These are phyloP conservation scores for Amphiprion percula DNA, from an alignment of 2,113 vertebrate genomes.

Conservation along the genomic window DNA sequence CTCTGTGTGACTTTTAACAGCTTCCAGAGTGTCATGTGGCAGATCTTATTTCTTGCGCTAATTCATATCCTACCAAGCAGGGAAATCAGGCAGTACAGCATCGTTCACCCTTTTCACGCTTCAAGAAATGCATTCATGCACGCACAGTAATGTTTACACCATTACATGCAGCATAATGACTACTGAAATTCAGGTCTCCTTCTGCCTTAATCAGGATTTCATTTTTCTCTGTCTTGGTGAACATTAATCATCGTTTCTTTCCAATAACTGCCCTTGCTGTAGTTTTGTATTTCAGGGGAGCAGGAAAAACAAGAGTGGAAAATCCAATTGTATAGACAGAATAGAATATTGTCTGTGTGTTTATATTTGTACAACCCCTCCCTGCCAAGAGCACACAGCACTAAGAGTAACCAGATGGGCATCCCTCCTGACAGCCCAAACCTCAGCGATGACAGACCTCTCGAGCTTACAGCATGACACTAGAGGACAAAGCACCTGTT, in stretches of 20 bases:
- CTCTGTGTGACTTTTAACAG: conserved; percentile 56
- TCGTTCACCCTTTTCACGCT: conserved; percentile 20
- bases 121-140: neutral
- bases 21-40: conserved; percentile 28
- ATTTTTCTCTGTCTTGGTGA: neutral
- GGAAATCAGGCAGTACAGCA: conserved; percentile 7
- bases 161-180: neutral
- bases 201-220: too few species aligned
- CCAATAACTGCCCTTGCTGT: neutral
- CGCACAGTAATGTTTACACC: neutral
- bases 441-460: conserved; percentile 68
- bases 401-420: conserved; percentile 76
- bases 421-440: conserved; percentile 58
- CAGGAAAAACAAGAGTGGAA: neutral
- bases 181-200: too few species aligned
- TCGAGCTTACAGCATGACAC: conserved; percentile 76
- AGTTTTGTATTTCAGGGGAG: neutral
- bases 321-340: neutral
- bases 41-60: conserved; percentile 40
- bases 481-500: conserved; percentile 82
- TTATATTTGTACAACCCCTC: conserved; percentile 27
- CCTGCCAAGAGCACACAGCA: conserved; percentile 18
- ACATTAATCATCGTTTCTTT: neutral
- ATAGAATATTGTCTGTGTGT: conserved; percentile 17
- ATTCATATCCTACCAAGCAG: conserved; percentile 25